These are phyloP conservation scores for Xenotilapia longispinis DNA, from an alignment of 2,113 vertebrate genomes.

Conservation along the genomic window DNA sequence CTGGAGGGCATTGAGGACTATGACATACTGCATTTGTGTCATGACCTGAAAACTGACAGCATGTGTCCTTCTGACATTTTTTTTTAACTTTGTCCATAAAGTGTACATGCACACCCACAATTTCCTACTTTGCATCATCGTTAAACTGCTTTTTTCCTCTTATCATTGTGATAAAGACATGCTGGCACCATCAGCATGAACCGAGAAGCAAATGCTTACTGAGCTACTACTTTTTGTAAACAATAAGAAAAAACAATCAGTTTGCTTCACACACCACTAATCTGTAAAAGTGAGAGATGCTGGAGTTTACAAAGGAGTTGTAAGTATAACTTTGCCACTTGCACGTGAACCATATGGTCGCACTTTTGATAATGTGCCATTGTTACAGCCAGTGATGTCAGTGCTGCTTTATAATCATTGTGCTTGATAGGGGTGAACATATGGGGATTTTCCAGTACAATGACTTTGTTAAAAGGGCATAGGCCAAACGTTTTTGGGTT, in stretches of 20 bases:
- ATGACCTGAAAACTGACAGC: conserved; percentile 46
- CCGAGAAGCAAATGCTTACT: background rate
- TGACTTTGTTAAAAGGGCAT: conserved; percentile 29
- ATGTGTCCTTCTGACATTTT: background rate
- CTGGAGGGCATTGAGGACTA: background rate
- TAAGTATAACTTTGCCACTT: conserved; percentile 9
- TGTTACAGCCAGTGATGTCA: background rate
- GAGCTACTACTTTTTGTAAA: background rate
- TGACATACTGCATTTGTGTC: conserved; percentile 22
- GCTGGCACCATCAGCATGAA: background rate
- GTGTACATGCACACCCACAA: background rate
- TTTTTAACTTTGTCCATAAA: background rate
- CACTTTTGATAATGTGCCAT: conserved; percentile 16
- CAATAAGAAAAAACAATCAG: background rate
- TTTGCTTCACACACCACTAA: background rate
- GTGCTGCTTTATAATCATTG: conserved; percentile 7
- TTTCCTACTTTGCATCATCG: background rate
- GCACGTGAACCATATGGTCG: conserved; percentile 27
- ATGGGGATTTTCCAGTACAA: conserved; percentile 38
- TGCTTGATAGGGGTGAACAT: conserved; percentile 16
- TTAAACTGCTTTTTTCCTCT: conserved; percentile 5
- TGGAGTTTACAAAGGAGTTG: background rate
- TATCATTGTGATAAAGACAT: background rate
- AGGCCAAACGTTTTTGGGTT: background rate
- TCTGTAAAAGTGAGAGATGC: background rate